Evolutionary conservation across 2,797 vertebrate species (phyloP), one percentile per base, ranked within the genome.

Genomic region (Natrix natrix): DNA sequence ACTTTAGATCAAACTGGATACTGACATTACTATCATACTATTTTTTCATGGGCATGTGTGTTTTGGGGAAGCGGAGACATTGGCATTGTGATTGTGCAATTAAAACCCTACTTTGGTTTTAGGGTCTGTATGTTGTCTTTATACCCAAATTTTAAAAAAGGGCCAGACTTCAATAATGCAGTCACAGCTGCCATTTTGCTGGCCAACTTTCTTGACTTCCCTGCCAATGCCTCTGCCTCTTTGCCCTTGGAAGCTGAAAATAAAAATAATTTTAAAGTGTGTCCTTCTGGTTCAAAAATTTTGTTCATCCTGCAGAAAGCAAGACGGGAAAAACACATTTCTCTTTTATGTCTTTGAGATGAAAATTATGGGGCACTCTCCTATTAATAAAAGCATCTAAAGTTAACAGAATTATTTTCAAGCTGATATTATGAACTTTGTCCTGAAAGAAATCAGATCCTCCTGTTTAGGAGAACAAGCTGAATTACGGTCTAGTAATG

Each of bases 401-500:
- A 83, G 43, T 83, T 83, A 24, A 48, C 43, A 83, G 43, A 83
- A 24, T 78, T 78, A 43, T 78, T 78, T 78, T 78, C 74, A 78
- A 12, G 3, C 37, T 78, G 37, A 78, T 22, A 83, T 83, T 83
- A 22, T 48, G 37, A 37, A 22, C 43, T 83, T 83, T 83, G 43
- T 24, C 43, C 78, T 83, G 43, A 83, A 83, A 48, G 43, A 83
- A 83, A 48, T 83, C 22, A 83, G 10, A 83, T 4, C 20, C 59
- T 37, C 22, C 59, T 43, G 57, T 37, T 89, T 89, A 63, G 52
- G 26, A n/a, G 26, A 28, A 57, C 17, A 95, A 94, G 4, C 3
- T 93, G 94, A 93, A 94, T 94, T 95, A 91, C 94, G 95, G 95
- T 95, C 95, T 96, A 95, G 90, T 95, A 96, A 86, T 78, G 1